Percentiles rank a stretch among this genome's conserved stretches.
Conservation (phyloP, 1,140 invertebrate species). For the Drosophila miranda region DNA sequence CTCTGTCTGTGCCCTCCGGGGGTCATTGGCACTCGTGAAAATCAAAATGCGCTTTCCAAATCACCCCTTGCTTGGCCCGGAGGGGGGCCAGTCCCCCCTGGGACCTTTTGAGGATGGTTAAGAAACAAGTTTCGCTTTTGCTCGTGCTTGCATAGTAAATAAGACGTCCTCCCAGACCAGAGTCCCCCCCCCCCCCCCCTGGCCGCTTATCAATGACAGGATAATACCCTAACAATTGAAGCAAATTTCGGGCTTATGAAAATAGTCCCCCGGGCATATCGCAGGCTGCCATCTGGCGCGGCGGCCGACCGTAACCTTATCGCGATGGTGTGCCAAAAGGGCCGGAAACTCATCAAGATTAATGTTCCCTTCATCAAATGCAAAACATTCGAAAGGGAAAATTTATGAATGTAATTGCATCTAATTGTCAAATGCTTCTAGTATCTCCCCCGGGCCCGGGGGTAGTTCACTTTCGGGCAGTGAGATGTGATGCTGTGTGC, state of each 20-base stretch:
- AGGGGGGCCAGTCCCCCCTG: neutral
- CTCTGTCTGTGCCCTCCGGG: constrained; percentile 26
- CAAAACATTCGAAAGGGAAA: constrained; percentile 41
- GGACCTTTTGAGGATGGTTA: constrained; percentile 20
- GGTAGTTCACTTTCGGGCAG: constrained; percentile 15
- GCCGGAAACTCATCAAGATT: constrained; percentile 44
- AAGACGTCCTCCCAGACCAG: constrained; percentile 14
- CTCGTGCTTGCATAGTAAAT: constrained; percentile 50
- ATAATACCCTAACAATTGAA: constrained; percentile 57
- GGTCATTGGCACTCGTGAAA: constrained; percentile 54
- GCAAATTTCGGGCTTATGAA: constrained; percentile 26
- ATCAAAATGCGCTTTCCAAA: constrained; percentile 49
- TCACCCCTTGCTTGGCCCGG: neutral
- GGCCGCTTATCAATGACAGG: constrained; percentile 40
- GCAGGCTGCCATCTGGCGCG: constrained; percentile 3
- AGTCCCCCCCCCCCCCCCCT: too few species aligned
- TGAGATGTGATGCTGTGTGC: constrained; percentile 16
- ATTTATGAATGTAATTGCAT: constrained; percentile 64
- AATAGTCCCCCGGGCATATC: constrained; percentile 36
- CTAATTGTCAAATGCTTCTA: constrained; percentile 44
- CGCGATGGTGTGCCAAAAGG: constrained; percentile 30
- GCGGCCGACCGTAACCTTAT: constrained; percentile 11
- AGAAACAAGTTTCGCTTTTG: neutral
- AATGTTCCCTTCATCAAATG: constrained; percentile 36
- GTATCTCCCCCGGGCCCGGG: constrained; percentile 16